A percentile compares a stretch with the other conserved stretches of the same genome.
phyloP scores from a whole-genome alignment of 2,888 invertebrate species.

The Meteorus cinctellus region DNA sequence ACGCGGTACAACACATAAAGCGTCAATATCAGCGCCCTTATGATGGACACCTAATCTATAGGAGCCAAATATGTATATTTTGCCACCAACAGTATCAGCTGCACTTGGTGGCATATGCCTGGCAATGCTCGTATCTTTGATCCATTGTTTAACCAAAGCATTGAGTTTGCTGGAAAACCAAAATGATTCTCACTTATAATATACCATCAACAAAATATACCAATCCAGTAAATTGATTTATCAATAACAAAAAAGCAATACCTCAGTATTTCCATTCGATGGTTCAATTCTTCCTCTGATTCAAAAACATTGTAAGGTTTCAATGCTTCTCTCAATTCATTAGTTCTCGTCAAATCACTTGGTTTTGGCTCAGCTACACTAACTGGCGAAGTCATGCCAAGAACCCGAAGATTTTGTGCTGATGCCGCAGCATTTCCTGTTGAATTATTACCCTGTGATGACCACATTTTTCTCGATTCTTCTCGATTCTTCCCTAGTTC shows the following conservation, averaged over 20 bases:
- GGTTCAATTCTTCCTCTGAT: constrained; percentile 90
- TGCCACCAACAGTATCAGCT: constrained; percentile 95
- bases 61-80: constrained; percentile 99
- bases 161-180: constrained; percentile 83
- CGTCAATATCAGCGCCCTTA: constrained; percentile 99
- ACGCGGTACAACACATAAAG: constrained; percentile 96
- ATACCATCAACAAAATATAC: background rate
- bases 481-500: background rate
- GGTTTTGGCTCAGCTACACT: constrained; percentile 89
- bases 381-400: constrained; percentile 97
- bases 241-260: constrained; percentile 40
- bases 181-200: background rate
- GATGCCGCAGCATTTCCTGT: constrained; percentile 74
- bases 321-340: constrained; percentile 85
- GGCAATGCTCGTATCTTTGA: constrained; percentile 88
- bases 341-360: constrained; percentile 83
- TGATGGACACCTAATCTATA: constrained; percentile 97
- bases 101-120: constrained; percentile 95
- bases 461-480: constrained; percentile 61
- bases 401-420: constrained; percentile 78
- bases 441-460: constrained; percentile 59
- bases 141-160: constrained; percentile 94
- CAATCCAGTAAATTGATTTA: background rate
- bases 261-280: constrained; percentile 88
- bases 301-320: constrained; percentile 92